Evolutionary conservation across 2,888 invertebrate genomes (phyloP).

Genomic region (Dryomyza anilis): DNA sequence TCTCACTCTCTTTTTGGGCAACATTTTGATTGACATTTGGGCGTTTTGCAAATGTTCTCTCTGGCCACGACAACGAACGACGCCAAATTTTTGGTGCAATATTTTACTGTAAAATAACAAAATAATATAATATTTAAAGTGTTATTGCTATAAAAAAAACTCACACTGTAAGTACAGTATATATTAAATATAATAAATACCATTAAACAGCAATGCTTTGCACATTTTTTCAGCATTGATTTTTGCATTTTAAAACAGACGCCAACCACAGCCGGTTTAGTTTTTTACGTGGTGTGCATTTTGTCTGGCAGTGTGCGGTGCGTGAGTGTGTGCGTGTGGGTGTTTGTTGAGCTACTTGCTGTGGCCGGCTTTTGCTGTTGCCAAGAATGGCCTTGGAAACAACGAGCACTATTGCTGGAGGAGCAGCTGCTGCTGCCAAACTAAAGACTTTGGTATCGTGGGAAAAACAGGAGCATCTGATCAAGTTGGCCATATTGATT

Average conservation of each 20-base stretch:
- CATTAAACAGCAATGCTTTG: no score
- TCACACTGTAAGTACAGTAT: no score
- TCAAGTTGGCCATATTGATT: slow-evolving; percentile 83
- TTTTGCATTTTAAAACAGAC: no score
- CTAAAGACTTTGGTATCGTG: slow-evolving; percentile 62
- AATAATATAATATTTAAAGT: not conserved
- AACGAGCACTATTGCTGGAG: not conserved
- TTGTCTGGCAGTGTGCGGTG: no score
- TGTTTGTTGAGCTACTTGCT: not conserved
- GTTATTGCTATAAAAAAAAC: no score
- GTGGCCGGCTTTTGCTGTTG: not conserved
- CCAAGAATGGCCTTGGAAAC: slow-evolving; percentile 42
- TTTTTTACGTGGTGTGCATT: no score
- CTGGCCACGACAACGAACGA: slow-evolving; percentile 7
- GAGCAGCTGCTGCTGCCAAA: slow-evolving; percentile 36
- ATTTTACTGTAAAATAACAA: not conserved
- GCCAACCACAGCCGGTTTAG: no score
- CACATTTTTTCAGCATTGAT: no score
- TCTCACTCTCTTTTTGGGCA: not conserved
- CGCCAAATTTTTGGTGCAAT: not conserved
- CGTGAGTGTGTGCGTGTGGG: not conserved
- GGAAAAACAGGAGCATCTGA: slow-evolving; percentile 81
- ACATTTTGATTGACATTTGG: not conserved
- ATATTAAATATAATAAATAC: no score
- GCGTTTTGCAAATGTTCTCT: slow-evolving; percentile 4